Evolutionary conservation across 2,888 invertebrate species (phyloP), one percentile per base, ranked within the genome.

Genomic region (Myopa testacea): DNA sequence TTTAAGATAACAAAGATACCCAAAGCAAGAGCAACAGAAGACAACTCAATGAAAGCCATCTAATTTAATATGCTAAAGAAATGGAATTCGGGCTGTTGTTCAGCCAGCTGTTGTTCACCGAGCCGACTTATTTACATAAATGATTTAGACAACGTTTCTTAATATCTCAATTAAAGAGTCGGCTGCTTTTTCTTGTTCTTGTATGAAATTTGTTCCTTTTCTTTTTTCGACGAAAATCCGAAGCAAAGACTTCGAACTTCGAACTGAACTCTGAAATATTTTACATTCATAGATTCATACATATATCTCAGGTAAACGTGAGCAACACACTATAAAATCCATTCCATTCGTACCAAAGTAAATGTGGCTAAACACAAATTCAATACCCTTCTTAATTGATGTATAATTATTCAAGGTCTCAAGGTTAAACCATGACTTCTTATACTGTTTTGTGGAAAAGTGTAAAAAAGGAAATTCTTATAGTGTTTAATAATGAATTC

Each of bases 101-200:
- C 10, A 34, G 4, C 6, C n/a, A 12, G 16, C 16, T 16, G 16
- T 45, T 45, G 45, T 40, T 58, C 55, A 10, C 50, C 50, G 3
- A 50, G 37, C 50, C 50, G 10, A 50, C 16, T 69, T 72, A 72
- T 72, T 72, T 34, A 72, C 71, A 72, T 72, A 72, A 72, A 72
- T 40, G 71, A 58, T 40, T 45, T 45, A 45, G 45, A 72, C n/a
- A 60, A 73, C 62, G 62, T 62, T 63, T 19, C 62, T 50, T 38
- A 55, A 73, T 62, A 62, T 73, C 73, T 73, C 73, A 73, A 73
- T 73, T 73, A 73, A 63, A 6, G 45, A 45, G 73, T 34, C 52
- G 26, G 50, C 14, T 52, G 37, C 55, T 67, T 38, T 34, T 37
- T 38, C 4, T 10, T 38, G 10, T 67, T 45, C 5, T 16, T 14